Percentiles rank a stretch among this genome's conserved stretches.
phyloP scores from a whole-genome alignment of 1,140 invertebrate species.

The Steinernema khuongi region DNA sequence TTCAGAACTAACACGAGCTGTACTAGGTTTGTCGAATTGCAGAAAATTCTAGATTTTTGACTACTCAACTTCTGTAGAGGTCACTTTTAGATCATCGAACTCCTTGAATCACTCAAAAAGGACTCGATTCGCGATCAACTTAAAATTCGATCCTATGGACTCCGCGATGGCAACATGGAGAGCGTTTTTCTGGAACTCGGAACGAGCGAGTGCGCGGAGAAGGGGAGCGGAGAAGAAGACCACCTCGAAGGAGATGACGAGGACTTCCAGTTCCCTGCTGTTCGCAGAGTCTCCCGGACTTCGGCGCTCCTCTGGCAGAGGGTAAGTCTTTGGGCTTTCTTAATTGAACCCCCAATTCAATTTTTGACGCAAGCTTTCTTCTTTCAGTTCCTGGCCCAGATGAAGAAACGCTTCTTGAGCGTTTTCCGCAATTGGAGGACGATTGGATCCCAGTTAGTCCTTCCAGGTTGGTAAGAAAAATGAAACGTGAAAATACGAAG shows the following conservation, averaged over 20 bases:
- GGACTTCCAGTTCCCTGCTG: background rate
- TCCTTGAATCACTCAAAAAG: background rate
- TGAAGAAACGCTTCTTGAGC: background rate
- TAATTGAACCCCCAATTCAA: too few relatives aligned
- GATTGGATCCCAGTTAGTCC: background rate
- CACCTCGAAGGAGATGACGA: background rate
- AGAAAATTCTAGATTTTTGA: too few relatives aligned
- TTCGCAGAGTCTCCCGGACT: background rate
- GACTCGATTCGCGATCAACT: background rate
- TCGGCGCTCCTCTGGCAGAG: background rate
- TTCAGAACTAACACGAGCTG: too few relatives aligned
- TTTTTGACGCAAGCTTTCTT: too few relatives aligned
- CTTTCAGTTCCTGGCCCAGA: background rate
- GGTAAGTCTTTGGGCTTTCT: background rate
- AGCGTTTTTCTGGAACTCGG: background rate
- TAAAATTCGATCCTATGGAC: background rate
- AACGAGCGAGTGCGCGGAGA: background rate
- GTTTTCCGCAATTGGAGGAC: background rate
- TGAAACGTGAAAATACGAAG: background rate
- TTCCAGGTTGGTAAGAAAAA: too few relatives aligned
- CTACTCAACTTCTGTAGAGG: too few relatives aligned
- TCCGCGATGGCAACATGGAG: background rate
- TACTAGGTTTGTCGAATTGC: too few relatives aligned
- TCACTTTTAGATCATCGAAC: background rate
- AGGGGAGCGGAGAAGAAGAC: background rate